Evolutionary conservation across 1,140 invertebrate species (phyloP).

Genomic region (Pollicipes pollicipes): DNA sequence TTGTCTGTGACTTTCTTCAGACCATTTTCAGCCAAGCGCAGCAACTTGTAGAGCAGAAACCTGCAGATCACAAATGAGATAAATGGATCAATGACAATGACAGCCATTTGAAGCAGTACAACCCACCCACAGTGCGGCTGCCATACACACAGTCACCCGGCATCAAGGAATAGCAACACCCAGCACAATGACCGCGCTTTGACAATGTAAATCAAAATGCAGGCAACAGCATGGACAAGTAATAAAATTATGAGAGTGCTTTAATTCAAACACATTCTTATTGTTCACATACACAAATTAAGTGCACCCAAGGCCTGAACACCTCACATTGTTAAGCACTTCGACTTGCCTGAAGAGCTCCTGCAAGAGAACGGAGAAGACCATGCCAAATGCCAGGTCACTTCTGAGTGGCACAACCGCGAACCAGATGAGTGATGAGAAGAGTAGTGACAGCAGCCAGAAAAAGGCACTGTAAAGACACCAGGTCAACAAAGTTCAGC

Average conservation of each 20-base stretch:
- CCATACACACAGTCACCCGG: too few species aligned
- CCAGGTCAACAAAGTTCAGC: too few species aligned
- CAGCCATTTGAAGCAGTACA: too few species aligned
- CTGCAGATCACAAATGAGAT: constrained; percentile 24
- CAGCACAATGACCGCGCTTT: too few species aligned
- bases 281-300: too few species aligned
- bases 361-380: constrained; percentile 73
- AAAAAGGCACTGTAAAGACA: constrained; percentile 80
- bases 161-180: background rate
- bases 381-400: constrained; percentile 59
- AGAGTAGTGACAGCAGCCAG: constrained; percentile 74
- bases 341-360: constrained; percentile 40
- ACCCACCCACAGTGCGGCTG: too few species aligned
- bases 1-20: constrained; percentile 75
- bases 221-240: too few species aligned
- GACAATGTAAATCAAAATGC: too few species aligned
- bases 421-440: constrained; percentile 81
- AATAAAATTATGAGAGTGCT: too few species aligned
- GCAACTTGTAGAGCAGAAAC: constrained; percentile 52
- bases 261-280: too few species aligned
- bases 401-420: constrained; percentile 54
- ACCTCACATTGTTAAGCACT: background rate
- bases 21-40: constrained; percentile 70
- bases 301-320: too few species aligned
- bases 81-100: background rate